A percentile compares a stretch with the other conserved stretches of the same genome.
Conservation (phyloP, 2,797 vertebrate genomes). For the Spinibarbus caldwelli region DNA sequence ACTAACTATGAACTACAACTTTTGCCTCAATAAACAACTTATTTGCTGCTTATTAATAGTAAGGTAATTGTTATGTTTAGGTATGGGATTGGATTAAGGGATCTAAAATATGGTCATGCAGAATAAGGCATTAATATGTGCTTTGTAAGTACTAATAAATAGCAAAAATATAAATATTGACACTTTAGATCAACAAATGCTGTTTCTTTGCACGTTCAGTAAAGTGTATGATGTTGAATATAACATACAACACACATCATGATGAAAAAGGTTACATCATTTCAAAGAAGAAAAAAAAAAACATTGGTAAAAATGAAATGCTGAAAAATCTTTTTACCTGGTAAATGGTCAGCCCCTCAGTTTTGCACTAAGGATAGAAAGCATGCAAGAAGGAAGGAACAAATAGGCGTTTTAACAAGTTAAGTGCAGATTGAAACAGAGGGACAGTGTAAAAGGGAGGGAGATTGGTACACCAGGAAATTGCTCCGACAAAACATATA, state of each 20-base stretch:
- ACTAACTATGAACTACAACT: background rate
- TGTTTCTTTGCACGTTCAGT: background rate
- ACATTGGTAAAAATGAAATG: background rate
- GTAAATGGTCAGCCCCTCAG: slow-evolving; percentile 87
- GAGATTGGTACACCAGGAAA: slow-evolving; percentile 15
- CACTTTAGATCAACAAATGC: background rate
- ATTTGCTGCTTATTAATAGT: background rate
- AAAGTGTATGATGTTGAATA: background rate
- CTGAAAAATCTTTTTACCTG: slow-evolving; percentile 85
- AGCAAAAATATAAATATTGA: background rate
- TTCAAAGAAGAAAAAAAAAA: slow-evolving; percentile 11
- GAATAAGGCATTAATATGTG: background rate
- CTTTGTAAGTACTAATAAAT: background rate
- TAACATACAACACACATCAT: background rate
- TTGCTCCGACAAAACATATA: background rate
- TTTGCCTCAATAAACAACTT: background rate
- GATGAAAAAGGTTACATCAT: background rate
- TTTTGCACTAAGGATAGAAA: slow-evolving; percentile 94
- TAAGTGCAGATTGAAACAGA: slow-evolving; percentile 57
- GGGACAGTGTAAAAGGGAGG: slow-evolving; percentile 20
- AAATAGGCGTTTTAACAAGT: slow-evolving; percentile 79
- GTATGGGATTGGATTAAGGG: background rate
- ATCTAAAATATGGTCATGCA: background rate
- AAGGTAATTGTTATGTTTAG: background rate
- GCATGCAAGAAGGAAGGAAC: slow-evolving; percentile 86